A percentile compares a stretch with the other conserved stretches of the same genome.
phyloP scores from a whole-genome alignment of 2,888 invertebrate species.

The Leptura quadrifasciata region DNA sequence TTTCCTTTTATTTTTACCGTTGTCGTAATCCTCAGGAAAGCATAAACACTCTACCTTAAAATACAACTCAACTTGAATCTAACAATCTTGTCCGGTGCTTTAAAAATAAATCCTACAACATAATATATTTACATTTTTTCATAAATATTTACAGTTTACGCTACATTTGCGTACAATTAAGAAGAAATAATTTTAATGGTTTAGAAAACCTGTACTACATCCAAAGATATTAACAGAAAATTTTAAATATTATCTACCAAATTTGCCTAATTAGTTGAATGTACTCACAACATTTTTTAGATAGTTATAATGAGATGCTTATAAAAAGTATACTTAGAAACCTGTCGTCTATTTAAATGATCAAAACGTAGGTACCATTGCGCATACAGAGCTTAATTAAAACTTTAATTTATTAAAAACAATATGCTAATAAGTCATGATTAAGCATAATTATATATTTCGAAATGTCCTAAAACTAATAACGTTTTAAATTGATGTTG shows the following conservation, averaged over 20 bases:
- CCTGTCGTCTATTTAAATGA: constrained; percentile 26
- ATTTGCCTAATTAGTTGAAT: constrained; percentile 18
- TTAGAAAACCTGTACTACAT: constrained; percentile 22
- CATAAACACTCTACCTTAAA: not conserved
- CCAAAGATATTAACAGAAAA: constrained; percentile 1
- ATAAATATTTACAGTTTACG: constrained; percentile 2
- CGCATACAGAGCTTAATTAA: constrained; percentile 47
- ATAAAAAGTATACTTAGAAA: constrained; percentile 25
- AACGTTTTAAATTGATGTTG: constrained; percentile 29
- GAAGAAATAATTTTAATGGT: constrained; percentile 9
- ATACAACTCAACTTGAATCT: not conserved
- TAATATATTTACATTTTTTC: not conserved
- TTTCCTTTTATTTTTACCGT: not conserved
- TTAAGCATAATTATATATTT: constrained; percentile 42
- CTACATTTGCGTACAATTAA: not conserved
- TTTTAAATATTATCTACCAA: constrained; percentile 20
- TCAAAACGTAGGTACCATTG: constrained; percentile 19
- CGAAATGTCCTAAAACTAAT: constrained; percentile 41
- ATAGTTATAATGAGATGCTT: constrained; percentile 18
- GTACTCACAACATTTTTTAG: constrained; percentile 14
- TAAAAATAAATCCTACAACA: not conserved
- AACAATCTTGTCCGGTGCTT: not conserved
- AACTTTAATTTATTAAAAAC: constrained; percentile 53
- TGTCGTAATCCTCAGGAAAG: not conserved
- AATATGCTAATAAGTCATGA: constrained; percentile 51